These are phyloP conservation scores for Thera obeliscata DNA, from an alignment of 2,888 invertebrate genomes.

Conservation along the genomic window DNA sequence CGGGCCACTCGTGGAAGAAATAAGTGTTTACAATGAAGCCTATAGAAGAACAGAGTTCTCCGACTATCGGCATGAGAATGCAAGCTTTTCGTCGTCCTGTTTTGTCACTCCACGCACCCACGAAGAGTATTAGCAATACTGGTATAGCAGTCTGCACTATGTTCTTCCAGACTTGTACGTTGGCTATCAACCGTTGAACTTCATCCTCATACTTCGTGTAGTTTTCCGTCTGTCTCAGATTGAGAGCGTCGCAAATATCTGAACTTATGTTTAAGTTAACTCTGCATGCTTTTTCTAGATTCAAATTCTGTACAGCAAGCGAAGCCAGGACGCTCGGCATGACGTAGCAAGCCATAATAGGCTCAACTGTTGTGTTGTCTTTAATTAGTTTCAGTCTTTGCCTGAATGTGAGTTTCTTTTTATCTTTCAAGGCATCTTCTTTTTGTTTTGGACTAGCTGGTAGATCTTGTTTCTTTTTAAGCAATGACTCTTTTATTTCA, in stretches of 20 bases:
- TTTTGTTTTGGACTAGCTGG: slow-evolving; percentile 36
- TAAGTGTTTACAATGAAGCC: slow-evolving; percentile 91
- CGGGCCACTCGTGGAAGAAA: slow-evolving; percentile 90
- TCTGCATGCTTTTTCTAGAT: slow-evolving; percentile 91
- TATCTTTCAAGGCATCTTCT: slow-evolving; percentile 39
- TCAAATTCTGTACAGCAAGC: slow-evolving; percentile 90
- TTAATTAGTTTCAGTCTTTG: slow-evolving; percentile 70
- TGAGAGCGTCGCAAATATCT: slow-evolving; percentile 90
- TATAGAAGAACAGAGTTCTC: slow-evolving; percentile 90
- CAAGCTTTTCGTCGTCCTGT: slow-evolving; percentile 89
- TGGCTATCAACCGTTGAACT: slow-evolving; percentile 89
- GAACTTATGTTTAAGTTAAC: slow-evolving; percentile 90
- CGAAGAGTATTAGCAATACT: slow-evolving; percentile 91
- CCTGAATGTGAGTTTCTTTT: slow-evolving; percentile 56
- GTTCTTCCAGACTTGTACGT: slow-evolving; percentile 93
- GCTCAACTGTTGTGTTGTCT: slow-evolving; percentile 88
- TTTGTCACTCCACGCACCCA: slow-evolving; percentile 92
- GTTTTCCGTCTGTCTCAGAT: slow-evolving; percentile 87
- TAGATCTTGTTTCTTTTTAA: slow-evolving; percentile 49
- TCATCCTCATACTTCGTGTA: slow-evolving; percentile 83
- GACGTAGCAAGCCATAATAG: slow-evolving; percentile 89
- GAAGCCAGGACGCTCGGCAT: slow-evolving; percentile 87
- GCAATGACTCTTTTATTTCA: slow-evolving; percentile 54
- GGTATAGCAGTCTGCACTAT: slow-evolving; percentile 92
- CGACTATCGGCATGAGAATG: slow-evolving; percentile 91